Conservation (phyloP, 1,140 invertebrate species). For the Leptinotarsa lineolata region DNA sequence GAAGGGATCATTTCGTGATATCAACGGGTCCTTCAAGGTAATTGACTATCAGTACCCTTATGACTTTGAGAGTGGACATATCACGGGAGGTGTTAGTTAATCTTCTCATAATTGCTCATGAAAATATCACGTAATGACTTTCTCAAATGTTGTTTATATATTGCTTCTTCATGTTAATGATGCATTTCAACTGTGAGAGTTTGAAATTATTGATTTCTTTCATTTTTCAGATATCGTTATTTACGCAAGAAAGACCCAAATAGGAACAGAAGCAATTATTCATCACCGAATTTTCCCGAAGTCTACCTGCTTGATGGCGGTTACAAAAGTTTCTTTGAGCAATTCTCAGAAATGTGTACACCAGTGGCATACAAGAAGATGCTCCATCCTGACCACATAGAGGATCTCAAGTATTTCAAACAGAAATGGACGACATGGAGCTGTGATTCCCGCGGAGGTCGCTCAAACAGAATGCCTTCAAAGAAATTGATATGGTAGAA, state of each 20-base stretch:
- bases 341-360: conserved; percentile 73
- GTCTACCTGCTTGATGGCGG: conserved; percentile 93
- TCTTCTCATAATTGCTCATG: too few species aligned
- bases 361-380: conserved; percentile 79
- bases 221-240: conserved; percentile 73
- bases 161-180: too few species aligned
- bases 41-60: conserved; percentile 94
- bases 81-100: conserved; percentile 82
- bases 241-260: conserved; percentile 83
- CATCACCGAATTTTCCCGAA: conserved; percentile 88
- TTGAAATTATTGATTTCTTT: neutral
- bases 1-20: conserved; percentile 67
- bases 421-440: conserved; percentile 79
- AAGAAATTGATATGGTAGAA: conserved; percentile 32
- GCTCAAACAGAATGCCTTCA: conserved; percentile 23
- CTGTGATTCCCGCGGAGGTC: conserved; percentile 44
- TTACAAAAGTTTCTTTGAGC: conserved; percentile 87
- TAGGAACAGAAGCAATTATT: conserved; percentile 83
- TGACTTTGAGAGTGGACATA: conserved; percentile 96
- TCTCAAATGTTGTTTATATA: too few species aligned
- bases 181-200: too few species aligned
- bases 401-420: conserved; percentile 74
- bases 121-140: too few species aligned
- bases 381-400: conserved; percentile 74
- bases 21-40: conserved; percentile 68